These are phyloP conservation scores for Aleiodes testaceus DNA, from an alignment of 2,888 invertebrate species.

Conservation along the genomic window DNA sequence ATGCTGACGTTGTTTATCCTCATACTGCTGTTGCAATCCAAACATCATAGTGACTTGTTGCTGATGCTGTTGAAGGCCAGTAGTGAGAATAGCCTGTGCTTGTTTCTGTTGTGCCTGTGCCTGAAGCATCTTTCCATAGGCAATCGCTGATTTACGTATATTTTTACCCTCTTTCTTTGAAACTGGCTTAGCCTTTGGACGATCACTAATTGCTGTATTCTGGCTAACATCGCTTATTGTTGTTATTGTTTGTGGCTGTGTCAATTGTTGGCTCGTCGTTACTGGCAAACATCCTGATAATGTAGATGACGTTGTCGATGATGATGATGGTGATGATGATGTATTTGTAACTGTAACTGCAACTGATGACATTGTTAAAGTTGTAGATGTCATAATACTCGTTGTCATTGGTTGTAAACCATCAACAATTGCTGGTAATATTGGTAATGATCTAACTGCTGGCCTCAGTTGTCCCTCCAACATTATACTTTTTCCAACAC, in stretches of 20 bases:
- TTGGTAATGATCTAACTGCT: slow-evolving; percentile 52
- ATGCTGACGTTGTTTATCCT: slow-evolving; percentile 66
- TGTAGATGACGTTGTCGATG: slow-evolving; percentile 30
- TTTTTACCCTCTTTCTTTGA: slow-evolving; percentile 87
- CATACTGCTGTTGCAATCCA: slow-evolving; percentile 68
- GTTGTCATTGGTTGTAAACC: slow-evolving; percentile 58
- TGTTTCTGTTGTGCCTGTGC: slow-evolving; percentile 64
- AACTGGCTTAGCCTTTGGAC: slow-evolving; percentile 87
- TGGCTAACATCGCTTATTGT: slow-evolving; percentile 77
- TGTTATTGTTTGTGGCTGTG: slow-evolving; percentile 63
- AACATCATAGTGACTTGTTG: slow-evolving; percentile 56
- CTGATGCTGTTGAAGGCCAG: slow-evolving; percentile 53
- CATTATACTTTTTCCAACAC: slow-evolving; percentile 52
- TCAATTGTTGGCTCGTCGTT: slow-evolving; percentile 15
- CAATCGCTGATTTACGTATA: slow-evolving; percentile 76
- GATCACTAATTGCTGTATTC: slow-evolving; percentile 86
- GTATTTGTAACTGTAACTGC: slow-evolving; percentile 41
- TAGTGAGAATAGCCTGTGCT: slow-evolving; percentile 59
- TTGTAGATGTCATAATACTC: slow-evolving; percentile 55
- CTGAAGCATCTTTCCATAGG: slow-evolving; percentile 54
- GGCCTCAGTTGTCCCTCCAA: slow-evolving; percentile 50
- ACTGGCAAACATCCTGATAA: background rate
- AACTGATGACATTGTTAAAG: slow-evolving; percentile 53
- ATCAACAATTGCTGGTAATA: slow-evolving; percentile 58
- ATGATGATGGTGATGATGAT: slow-evolving; percentile 34